A percentile compares a stretch with the other conserved stretches of the same genome.
These are phyloP conservation scores for Rhabdophis nuchalis DNA, from an alignment of 2,797 vertebrate genomes.

Conservation along the genomic window DNA sequence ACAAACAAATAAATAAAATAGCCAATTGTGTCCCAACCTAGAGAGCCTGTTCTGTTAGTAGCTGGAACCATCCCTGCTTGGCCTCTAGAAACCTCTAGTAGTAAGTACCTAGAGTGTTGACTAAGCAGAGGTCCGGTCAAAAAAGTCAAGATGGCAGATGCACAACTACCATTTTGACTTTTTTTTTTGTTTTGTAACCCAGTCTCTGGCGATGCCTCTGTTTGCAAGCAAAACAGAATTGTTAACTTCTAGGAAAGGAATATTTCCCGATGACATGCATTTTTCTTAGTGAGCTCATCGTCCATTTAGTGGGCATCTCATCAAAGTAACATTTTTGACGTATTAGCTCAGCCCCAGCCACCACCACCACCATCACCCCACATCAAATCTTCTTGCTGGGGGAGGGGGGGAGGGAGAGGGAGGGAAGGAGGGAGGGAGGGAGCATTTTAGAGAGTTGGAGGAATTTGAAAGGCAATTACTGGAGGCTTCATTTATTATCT, in stretches of 20 bases:
- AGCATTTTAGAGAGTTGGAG: background rate
- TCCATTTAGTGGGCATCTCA: background rate
- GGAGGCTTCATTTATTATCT: background rate
- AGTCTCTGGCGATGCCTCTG: accelerated
- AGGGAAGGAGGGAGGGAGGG: background rate
- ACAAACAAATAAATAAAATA: too few relatives aligned
- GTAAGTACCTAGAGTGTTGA: background rate
- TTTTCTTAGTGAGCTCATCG: background rate
- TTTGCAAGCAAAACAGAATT: background rate
- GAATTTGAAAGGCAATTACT: background rate
- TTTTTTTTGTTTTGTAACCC: background rate
- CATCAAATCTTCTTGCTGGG: background rate
- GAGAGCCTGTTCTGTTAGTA: too few relatives aligned
- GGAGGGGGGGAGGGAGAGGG: background rate
- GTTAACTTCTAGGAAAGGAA: background rate
- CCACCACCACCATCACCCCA: too few relatives aligned
- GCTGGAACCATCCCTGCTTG: too few relatives aligned
- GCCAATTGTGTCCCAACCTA: too few relatives aligned
- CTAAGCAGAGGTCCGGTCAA: background rate
- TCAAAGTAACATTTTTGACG: background rate
- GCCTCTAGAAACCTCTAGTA: too few relatives aligned
- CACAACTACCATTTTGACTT: background rate
- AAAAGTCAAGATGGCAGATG: background rate
- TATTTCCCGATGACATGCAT: background rate
- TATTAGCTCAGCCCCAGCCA: background rate